phyloP scores from a whole-genome alignment of 2,113 vertebrate species.

The Mustelus asterias region DNA sequence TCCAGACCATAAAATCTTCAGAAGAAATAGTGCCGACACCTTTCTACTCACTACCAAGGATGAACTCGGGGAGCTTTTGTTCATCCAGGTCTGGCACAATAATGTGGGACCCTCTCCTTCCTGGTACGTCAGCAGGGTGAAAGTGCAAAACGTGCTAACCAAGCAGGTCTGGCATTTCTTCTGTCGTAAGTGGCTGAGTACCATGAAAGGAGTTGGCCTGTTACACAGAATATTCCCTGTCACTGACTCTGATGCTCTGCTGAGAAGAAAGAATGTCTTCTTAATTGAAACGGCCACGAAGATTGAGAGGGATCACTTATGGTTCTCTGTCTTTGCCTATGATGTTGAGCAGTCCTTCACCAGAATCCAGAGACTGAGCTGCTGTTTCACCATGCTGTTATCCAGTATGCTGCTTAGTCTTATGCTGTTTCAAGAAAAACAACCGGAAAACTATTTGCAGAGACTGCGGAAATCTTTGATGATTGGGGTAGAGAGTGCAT shows the following conservation, averaged over 20 bases:
- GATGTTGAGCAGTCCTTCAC: slow-evolving; percentile 38
- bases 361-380: slow-evolving; percentile 56
- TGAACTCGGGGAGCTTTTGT: slow-evolving; percentile 52
- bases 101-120: slow-evolving; percentile 43
- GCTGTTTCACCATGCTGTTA: slow-evolving; percentile 50
- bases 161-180: slow-evolving; percentile 54
- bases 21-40: slow-evolving; percentile 45
- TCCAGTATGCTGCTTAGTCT: slow-evolving; percentile 51
- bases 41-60: slow-evolving; percentile 52
- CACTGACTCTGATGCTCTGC: neutral
- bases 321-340: slow-evolving; percentile 50
- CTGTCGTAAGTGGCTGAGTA: slow-evolving; percentile 55
- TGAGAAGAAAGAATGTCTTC: slow-evolving; percentile 50
- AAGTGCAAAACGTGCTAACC: slow-evolving; percentile 51
- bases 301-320: slow-evolving; percentile 46
- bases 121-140: slow-evolving; percentile 61
- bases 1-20: slow-evolving; percentile 43
- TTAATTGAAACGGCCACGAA: slow-evolving; percentile 43
- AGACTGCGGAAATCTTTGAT: slow-evolving; percentile 40
- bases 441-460: fast-evolving
- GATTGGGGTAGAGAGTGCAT: slow-evolving; percentile 51
- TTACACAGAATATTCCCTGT: slow-evolving; percentile 45
- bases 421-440: slow-evolving; percentile 52
- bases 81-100: slow-evolving; percentile 54
- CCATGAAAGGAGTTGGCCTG: neutral